A percentile compares a stretch with the other conserved stretches of the same genome.
phyloP scores from a whole-genome alignment of 2,888 invertebrate species.

The Dryomyza anilis region DNA sequence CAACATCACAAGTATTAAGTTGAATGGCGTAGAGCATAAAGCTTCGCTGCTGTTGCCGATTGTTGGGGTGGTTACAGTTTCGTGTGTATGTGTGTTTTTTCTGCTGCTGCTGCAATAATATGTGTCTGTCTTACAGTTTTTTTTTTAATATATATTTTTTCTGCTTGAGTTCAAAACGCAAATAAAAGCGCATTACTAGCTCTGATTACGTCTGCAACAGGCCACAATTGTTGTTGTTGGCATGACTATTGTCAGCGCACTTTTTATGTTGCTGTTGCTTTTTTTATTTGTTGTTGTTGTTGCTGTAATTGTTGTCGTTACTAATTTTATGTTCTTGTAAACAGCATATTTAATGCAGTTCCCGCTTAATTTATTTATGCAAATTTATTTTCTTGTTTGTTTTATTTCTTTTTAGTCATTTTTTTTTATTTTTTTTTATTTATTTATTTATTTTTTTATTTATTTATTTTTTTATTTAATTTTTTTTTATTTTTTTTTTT shows the following conservation, averaged over 20 bases:
- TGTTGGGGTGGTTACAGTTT: too few species aligned
- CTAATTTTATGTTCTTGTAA: background rate
- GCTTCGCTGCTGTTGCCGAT: background rate
- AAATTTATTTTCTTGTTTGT: too few species aligned
- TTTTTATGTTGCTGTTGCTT: slow-evolving; percentile 20
- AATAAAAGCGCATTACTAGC: slow-evolving; percentile 4
- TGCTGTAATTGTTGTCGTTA: background rate
- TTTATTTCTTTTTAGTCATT: too few species aligned
- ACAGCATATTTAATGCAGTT: too few species aligned
- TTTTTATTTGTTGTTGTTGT: background rate
- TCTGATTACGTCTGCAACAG: background rate
- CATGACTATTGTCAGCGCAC: background rate
- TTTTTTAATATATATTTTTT: background rate
- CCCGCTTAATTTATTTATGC: too few species aligned
- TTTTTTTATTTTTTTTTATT: background rate
- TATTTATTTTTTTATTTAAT: background rate
- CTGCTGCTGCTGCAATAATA: background rate
- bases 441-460: background rate
- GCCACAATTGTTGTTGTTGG: background rate
- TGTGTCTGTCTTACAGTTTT: background rate
- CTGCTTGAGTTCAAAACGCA: slow-evolving; percentile 1
- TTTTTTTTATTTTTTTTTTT: background rate
- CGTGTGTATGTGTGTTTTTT: too few species aligned
- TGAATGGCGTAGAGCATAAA: too few species aligned
- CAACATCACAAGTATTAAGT: too few species aligned